Conservation (phyloP, 2,113 vertebrate genomes). For the Aspidoscelis tigris region DNA sequence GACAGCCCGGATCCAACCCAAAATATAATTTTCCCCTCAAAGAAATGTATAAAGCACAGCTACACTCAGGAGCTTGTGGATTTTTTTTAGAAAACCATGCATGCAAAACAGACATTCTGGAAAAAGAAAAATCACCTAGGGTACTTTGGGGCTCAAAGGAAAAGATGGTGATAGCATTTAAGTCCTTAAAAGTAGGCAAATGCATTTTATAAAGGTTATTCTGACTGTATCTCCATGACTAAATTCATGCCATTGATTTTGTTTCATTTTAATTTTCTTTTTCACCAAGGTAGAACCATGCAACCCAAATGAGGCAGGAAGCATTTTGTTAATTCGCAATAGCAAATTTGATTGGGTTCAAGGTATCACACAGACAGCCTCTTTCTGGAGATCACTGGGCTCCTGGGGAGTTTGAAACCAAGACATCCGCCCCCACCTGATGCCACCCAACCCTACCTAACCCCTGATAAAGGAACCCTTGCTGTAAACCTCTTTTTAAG, state of each 20-base stretch:
- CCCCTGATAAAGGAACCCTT: too few species aligned
- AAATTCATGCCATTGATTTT: constrained; percentile 14
- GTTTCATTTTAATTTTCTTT: neutral
- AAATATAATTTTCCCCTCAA: neutral
- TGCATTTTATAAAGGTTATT: neutral
- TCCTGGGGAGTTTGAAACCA: too few species aligned
- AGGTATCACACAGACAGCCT: too few species aligned
- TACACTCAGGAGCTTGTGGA: neutral
- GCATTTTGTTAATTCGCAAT: neutral
- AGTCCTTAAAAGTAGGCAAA: constrained; percentile 10
- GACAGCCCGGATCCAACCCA: neutral
- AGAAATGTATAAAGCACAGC: constrained; percentile 25
- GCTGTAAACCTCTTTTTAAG: too few species aligned
- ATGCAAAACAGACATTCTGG: neutral
- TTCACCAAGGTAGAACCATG: neutral
- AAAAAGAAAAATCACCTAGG: neutral
- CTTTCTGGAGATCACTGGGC: too few species aligned
- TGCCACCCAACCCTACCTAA: too few species aligned
- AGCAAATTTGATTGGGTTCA: too few species aligned
- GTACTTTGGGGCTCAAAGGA: constrained; percentile 12
- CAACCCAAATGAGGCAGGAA: neutral
- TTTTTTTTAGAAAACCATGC: neutral
- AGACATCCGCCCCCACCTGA: too few species aligned
- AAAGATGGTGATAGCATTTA: neutral
- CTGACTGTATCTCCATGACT: constrained; percentile 5